Conservation (phyloP, 2,888 invertebrate genomes). For the Dryobota labecula region DNA sequence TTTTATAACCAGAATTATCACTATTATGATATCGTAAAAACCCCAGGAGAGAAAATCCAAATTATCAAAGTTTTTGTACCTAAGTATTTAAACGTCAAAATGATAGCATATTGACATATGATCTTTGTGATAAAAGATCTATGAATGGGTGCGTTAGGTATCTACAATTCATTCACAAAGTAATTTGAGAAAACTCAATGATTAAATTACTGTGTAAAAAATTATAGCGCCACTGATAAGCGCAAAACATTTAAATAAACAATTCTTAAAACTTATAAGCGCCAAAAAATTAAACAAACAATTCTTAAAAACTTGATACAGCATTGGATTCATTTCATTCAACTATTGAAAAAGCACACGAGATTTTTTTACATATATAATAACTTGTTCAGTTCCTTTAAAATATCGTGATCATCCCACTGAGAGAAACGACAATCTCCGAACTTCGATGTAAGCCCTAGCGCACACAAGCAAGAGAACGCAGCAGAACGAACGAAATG, state of each 20-base stretch:
- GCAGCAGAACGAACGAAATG: slow-evolving; percentile 35
- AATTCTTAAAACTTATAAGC: slow-evolving; percentile 20
- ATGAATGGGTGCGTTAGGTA: slow-evolving; percentile 8
- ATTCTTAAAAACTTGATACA: background rate
- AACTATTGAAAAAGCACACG: background rate
- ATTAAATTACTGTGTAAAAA: background rate
- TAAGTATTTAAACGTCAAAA: slow-evolving; percentile 1
- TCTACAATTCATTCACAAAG: slow-evolving; percentile 7
- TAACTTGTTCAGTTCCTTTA: background rate
- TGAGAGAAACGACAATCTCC: slow-evolving; percentile 1
- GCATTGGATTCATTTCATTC: background rate
- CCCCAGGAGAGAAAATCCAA: background rate
- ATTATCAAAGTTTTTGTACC: background rate
- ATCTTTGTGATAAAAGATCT: slow-evolving; percentile 21
- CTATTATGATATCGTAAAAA: background rate
- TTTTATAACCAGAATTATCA: background rate
- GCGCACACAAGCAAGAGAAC: slow-evolving; percentile 23
- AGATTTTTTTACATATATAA: background rate
- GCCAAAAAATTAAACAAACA: slow-evolving; percentile 8
- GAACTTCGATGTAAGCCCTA: slow-evolving; percentile 13
- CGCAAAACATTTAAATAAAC: slow-evolving; percentile 4
- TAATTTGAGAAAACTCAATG: slow-evolving; percentile 8
- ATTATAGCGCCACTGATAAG: slow-evolving; percentile 23
- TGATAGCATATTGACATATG: slow-evolving; percentile 2
- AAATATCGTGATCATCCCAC: background rate